Base-by-base conservation (phyloP, 2,797 vertebrate genomes). In the Sphenodon punctatus region DNA sequence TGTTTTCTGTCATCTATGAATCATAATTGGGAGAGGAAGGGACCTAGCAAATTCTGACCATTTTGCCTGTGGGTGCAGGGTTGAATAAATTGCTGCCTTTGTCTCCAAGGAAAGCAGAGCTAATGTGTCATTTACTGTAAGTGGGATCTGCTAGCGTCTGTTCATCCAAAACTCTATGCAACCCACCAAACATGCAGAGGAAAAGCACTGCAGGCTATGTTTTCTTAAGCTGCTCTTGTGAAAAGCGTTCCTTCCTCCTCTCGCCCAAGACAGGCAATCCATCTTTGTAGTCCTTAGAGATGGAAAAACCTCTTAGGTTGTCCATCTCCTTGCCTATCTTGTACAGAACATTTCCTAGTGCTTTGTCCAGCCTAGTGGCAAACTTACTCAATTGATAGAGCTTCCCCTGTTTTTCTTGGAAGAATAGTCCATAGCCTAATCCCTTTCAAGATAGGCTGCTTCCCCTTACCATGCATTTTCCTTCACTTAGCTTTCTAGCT, bases 21-120 rank as follows among this genome's bases (percentile, higher is more conserved):
- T 58, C 30, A 36, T 84, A 85, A 58, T 6, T 34, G n/a, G 48
- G 25, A 73, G 73, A 61, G 61, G 58, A 43, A 68, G 48, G 78
- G 79, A 61, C 67, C 64, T 12, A 80, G 64, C 10, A 48, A 78
- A 87, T 41, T 63, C 38, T 76, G 72, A 38, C 6, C 15, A 56
- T 3, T 5, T 75, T 55, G 55, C 75, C 63, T 19, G 6, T 0
- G 1, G 64, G 49, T 48, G 15, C 41, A 11, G 23, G 38, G 5
- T 3, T 25, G 60, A 46, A 67, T 39, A 49, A 82, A 55, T 5
- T 17, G 20, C 36, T 75, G 53, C 63, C 53, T 67, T 17, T 56
- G 17, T 56, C 59, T 73, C 41, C 32, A 49, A 55, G 77, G 67
- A 61, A 32, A 38, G 49, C 25, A 77, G 58, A 82, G 84, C 61